Evolutionary conservation across 92 coral and sea anemone species (phyloP).

Genomic region (Pocillopora meandrina): DNA sequence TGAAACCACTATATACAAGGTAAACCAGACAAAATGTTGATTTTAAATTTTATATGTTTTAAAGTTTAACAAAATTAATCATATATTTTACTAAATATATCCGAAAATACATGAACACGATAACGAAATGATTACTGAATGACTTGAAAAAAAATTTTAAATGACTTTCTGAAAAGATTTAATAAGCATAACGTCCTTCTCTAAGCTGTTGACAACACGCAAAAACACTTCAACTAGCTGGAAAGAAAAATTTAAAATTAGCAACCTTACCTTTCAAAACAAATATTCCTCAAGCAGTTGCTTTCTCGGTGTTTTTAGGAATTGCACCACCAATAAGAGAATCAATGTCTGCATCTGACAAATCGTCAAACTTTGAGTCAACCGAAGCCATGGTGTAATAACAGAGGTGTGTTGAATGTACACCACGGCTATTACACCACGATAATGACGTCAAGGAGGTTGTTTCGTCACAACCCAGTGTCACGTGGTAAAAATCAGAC

Average conservation of each 20-base stretch:
- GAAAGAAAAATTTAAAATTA: neutral
- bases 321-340: too few relatives aligned
- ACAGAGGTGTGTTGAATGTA: too few relatives aligned
- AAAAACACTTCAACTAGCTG: slow-evolving; percentile 8
- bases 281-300: too few relatives aligned
- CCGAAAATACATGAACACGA: slow-evolving; percentile 29
- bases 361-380: too few relatives aligned
- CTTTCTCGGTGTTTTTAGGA: too few relatives aligned
- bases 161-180: slow-evolving; percentile 33
- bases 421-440: too few relatives aligned
- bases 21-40: slow-evolving; percentile 36
- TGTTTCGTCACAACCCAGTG: too few relatives aligned
- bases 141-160: neutral
- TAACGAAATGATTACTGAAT: slow-evolving; percentile 17
- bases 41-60: slow-evolving; percentile 9
- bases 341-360: too few relatives aligned
- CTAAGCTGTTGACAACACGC: neutral
- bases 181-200: neutral
- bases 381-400: too few relatives aligned
- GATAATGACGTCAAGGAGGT: too few relatives aligned
- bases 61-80: slow-evolving; percentile 15
- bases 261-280: too few relatives aligned
- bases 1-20: neutral
- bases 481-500: too few relatives aligned
- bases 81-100: slow-evolving; percentile 30